phyloP scores from a whole-genome alignment of 2,113 vertebrate species.

The Serinus canaria region DNA sequence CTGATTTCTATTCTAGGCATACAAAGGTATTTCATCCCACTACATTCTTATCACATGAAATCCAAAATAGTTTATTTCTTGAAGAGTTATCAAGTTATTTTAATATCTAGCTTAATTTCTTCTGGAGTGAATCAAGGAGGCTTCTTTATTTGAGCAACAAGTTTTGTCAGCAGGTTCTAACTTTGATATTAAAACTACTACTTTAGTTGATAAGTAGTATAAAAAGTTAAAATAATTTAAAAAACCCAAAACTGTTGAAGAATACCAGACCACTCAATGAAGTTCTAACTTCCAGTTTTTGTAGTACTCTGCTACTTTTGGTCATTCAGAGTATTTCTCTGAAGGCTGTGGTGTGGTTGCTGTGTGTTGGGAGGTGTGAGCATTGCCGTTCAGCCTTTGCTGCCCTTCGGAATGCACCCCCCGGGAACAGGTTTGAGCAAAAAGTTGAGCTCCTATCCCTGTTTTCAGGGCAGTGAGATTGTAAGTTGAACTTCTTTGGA shows the following conservation, averaged over 20 bases:
- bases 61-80: background rate
- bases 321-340: background rate
- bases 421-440: background rate
- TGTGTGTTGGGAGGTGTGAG: background rate
- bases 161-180: background rate
- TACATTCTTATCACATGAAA: background rate
- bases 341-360: background rate
- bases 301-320: background rate
- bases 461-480: background rate
- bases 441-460: background rate
- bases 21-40: background rate
- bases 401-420: background rate
- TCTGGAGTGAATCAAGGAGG: background rate
- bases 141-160: background rate
- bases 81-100: background rate
- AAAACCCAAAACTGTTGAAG: background rate
- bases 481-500: background rate
- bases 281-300: background rate
- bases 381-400: background rate
- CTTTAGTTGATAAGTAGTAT: background rate
- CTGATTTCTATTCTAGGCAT: background rate
- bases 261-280: background rate
- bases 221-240: background rate
- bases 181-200: background rate
- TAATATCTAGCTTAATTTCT: background rate